These are phyloP conservation scores for Melanerpes aurifrons DNA, from an alignment of 2,113 vertebrate genomes.

Conservation along the genomic window DNA sequence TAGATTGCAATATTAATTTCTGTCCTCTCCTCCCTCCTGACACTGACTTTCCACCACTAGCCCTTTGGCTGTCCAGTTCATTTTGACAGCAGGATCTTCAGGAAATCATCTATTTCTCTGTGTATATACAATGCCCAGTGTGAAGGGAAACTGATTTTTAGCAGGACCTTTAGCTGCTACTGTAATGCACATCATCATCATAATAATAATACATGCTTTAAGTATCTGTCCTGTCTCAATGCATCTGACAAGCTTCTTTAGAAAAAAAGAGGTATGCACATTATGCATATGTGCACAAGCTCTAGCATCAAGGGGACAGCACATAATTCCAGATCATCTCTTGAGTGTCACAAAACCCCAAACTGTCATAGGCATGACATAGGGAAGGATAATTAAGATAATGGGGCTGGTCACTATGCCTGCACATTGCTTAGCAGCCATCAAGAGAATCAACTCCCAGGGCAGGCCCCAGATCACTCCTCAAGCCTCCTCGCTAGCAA, in stretches of 20 bases:
- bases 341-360: neutral
- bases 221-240: neutral
- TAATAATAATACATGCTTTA: constrained; percentile 23
- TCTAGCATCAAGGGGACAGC: constrained; percentile 22
- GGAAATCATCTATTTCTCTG: neutral
- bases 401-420: neutral
- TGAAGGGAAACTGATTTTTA: neutral
- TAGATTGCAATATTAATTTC: constrained; percentile 40
- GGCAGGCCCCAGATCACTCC: neutral
- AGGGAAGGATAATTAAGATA: constrained; percentile 48
- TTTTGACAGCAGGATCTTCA: neutral
- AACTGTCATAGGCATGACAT: neutral
- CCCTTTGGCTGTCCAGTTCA: neutral
- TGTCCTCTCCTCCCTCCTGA: neutral
- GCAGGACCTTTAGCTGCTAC: constrained; percentile 1
- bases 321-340: constrained; percentile 57
- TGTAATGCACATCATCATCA: constrained; percentile 23
- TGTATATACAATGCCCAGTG: neutral
- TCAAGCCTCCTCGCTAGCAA: neutral
- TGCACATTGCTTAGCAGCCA: neutral
- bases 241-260: neutral
- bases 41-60: neutral
- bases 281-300: neutral
- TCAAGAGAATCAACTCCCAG: neutral
- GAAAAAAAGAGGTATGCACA: neutral